Percentiles rank a stretch among this genome's conserved stretches.
Evolutionary conservation across 2,113 vertebrate genomes (phyloP).

Genomic region (Choloepus hoffmanni): DNA sequence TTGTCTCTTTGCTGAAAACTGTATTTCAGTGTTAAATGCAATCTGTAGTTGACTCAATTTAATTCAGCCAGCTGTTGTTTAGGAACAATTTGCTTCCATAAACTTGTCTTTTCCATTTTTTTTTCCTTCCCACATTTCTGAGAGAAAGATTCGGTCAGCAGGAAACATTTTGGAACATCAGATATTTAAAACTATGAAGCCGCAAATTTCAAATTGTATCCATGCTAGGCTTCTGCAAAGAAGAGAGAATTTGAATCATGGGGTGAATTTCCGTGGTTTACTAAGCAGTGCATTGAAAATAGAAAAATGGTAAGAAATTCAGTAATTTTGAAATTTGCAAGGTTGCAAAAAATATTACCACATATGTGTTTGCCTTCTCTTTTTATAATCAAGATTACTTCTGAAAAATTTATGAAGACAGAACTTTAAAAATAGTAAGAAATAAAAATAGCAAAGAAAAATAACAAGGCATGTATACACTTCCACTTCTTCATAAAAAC

Average conservation of each 20-base stretch:
- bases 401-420: constrained; percentile 3
- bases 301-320: constrained; percentile 34
- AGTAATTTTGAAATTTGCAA: constrained; percentile 35
- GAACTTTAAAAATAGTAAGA: constrained; percentile 47
- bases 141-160: constrained; percentile 50
- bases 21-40: constrained; percentile 19
- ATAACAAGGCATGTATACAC: neutral
- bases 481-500: neutral
- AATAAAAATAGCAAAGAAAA: constrained; percentile 47
- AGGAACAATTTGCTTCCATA: constrained; percentile 54
- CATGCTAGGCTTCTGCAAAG: constrained; percentile 24
- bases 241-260: constrained; percentile 38
- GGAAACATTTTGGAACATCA: constrained; percentile 69
- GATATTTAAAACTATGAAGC: constrained; percentile 66
- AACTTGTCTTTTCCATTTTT: constrained; percentile 40
- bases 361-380: neutral
- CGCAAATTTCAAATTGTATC: constrained; percentile 36
- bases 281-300: neutral
- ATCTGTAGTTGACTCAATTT: constrained; percentile 54
- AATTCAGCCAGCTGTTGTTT: constrained; percentile 59
- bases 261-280: constrained; percentile 11
- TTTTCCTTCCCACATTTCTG: constrained; percentile 27
- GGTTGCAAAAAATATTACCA: constrained; percentile 12
- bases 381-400: constrained; percentile 32
- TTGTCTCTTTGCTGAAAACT: constrained; percentile 44